Evolutionary conservation across 2,888 invertebrate species (phyloP).

Genomic region (Chymomyza amoena): DNA sequence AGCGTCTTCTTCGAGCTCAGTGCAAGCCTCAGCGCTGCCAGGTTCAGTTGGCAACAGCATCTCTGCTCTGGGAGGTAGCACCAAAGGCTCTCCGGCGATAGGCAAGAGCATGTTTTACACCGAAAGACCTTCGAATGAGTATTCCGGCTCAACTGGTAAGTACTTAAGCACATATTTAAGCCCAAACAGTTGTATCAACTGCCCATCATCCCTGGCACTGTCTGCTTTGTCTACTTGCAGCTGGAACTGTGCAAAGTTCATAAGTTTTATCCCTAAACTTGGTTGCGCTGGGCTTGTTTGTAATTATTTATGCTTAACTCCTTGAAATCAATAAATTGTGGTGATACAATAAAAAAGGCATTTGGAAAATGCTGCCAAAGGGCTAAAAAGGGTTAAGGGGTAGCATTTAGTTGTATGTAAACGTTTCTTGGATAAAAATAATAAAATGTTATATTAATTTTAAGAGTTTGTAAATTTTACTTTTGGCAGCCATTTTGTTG

Average conservation of each 20-base stretch:
- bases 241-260: constrained; percentile 21
- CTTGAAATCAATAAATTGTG: constrained; percentile 36
- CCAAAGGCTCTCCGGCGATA: constrained; percentile 78
- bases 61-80: constrained; percentile 53
- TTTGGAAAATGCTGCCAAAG: too few relatives aligned
- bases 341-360: constrained; percentile 33
- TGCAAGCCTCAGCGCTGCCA: constrained; percentile 40
- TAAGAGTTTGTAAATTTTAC: background rate
- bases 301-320: constrained; percentile 7
- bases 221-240: constrained; percentile 19
- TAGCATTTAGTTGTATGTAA: constrained; percentile 30
- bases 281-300: background rate
- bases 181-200: background rate
- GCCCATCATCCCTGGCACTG: background rate
- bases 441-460: background rate
- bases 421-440: constrained; percentile 28
- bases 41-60: constrained; percentile 54
- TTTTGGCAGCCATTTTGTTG: background rate
- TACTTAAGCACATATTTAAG: constrained; percentile 5
- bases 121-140: constrained; percentile 48
- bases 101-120: constrained; percentile 79
- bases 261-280: background rate
- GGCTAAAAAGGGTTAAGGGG: constrained; percentile 3
- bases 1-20: too few relatives aligned
- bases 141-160: constrained; percentile 55